These are phyloP conservation scores for Polydrusus tereticollis DNA, from an alignment of 2,888 invertebrate genomes.

Conservation along the genomic window DNA sequence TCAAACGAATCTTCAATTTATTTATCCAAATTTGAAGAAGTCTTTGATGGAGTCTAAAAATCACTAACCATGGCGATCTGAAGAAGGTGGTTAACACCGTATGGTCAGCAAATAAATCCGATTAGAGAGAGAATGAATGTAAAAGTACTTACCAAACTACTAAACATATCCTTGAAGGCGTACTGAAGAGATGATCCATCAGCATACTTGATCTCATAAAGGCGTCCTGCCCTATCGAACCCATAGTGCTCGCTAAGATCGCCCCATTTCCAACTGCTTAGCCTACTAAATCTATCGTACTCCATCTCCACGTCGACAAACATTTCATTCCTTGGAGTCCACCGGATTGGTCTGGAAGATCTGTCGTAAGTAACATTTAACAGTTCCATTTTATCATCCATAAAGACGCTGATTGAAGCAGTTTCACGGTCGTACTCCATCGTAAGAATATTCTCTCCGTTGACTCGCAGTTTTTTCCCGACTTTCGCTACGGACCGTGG, in stretches of 20 bases:
- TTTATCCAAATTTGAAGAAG: too few relatives aligned
- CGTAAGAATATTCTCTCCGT: constrained; percentile 91
- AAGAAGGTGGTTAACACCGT: too few relatives aligned
- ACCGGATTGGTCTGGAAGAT: constrained; percentile 86
- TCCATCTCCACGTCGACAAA: constrained; percentile 92
- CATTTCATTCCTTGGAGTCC: constrained; percentile 87
- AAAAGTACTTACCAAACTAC: constrained; percentile 73
- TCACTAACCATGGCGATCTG: too few relatives aligned
- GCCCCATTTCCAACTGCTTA: constrained; percentile 94
- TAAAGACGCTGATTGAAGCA: constrained; percentile 87
- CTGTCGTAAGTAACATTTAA: constrained; percentile 90
- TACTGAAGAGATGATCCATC: constrained; percentile 93
- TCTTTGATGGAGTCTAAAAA: too few relatives aligned
- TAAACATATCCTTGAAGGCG: constrained; percentile 92
- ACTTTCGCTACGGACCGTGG: constrained; percentile 84
- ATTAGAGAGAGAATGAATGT: background rate
- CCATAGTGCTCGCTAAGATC: constrained; percentile 90
- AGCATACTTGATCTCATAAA: constrained; percentile 91
- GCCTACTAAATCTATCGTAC: constrained; percentile 90
- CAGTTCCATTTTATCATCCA: constrained; percentile 88
- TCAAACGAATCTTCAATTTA: too few relatives aligned
- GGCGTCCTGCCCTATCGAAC: constrained; percentile 89
- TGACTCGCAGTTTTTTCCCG: constrained; percentile 87
- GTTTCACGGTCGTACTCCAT: constrained; percentile 92
- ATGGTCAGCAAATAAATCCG: background rate